These are phyloP conservation scores for Thermophis baileyi DNA, from an alignment of 2,113 vertebrate species.

Conservation along the genomic window DNA sequence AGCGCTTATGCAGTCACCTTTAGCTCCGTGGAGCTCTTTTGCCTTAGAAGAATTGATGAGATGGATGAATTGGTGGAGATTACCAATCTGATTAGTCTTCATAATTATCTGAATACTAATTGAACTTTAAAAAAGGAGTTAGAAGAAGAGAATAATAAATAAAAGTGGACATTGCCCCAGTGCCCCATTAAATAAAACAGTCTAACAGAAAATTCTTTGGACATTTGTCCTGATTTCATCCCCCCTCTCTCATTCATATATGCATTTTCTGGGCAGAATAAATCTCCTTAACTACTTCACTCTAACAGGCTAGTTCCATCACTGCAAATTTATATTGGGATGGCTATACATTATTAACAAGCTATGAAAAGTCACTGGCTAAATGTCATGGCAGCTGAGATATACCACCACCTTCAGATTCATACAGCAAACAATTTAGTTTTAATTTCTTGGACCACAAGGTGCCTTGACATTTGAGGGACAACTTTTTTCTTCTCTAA, in stretches of 20 bases:
- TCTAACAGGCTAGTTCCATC: constrained; percentile 63
- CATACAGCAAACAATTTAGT: constrained; percentile 77
- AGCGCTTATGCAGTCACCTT: constrained; percentile 12
- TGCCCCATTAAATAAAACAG: constrained; percentile 18
- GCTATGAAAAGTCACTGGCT: constrained; percentile 73
- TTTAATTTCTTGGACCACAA: constrained; percentile 75
- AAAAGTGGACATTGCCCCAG: constrained; percentile 12
- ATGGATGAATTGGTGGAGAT: neutral
- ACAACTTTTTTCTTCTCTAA: constrained; percentile 67
- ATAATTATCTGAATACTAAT: neutral
- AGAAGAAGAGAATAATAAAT: constrained; percentile 32
- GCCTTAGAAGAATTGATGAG: constrained; percentile 30
- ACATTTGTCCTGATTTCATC: constrained; percentile 50
- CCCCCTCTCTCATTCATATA: constrained; percentile 51
- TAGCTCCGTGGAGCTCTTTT: neutral
- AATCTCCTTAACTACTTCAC: constrained; percentile 70
- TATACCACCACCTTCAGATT: constrained; percentile 71
- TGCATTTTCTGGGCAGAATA: constrained; percentile 68
- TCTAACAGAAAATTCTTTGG: constrained; percentile 50
- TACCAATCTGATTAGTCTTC: constrained; percentile 11
- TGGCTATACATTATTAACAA: constrained; percentile 79
- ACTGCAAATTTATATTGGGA: constrained; percentile 70
- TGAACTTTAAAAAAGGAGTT: constrained; percentile 22
- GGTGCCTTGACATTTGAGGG: constrained; percentile 73
- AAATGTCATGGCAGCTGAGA: constrained; percentile 73